phyloP scores from a whole-genome alignment of 2,113 vertebrate genomes.

The Desmodus rotundus region DNA sequence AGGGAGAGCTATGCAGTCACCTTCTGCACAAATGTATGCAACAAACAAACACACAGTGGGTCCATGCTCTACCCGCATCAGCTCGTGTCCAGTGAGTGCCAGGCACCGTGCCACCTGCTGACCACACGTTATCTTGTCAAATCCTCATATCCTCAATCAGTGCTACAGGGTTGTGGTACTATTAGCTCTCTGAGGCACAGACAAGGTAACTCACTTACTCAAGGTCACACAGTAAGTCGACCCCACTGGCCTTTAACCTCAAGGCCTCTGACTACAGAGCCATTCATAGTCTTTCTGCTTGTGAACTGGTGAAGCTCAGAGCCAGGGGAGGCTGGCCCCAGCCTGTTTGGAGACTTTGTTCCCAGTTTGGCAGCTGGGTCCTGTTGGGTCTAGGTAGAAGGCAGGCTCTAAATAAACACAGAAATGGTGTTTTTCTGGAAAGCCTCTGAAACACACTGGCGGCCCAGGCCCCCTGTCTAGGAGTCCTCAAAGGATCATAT shows the following conservation, averaged over 20 bases:
- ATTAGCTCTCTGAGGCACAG: not conserved
- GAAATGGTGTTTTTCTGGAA: not conserved
- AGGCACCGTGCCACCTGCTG: rapidly evolving
- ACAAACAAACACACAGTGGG: rapidly evolving
- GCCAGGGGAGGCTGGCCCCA: not conserved
- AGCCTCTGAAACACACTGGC: not conserved
- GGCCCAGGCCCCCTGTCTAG: not conserved
- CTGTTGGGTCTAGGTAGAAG: not conserved
- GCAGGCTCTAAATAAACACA: not conserved
- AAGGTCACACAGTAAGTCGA: not conserved
- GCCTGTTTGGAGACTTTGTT: not conserved
- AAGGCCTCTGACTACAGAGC: not conserved
- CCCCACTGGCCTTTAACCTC: not conserved
- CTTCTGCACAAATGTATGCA: not conserved
- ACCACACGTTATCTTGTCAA: not conserved
- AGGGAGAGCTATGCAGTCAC: not conserved
- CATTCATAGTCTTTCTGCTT: not conserved
- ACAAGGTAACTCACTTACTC: not conserved
- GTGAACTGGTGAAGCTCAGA: not conserved
- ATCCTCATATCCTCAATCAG: not conserved
- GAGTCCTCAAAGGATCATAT: not conserved
- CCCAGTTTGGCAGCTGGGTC: not conserved
- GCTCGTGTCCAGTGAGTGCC: not conserved
- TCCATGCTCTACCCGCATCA: rapidly evolving
- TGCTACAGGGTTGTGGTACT: not conserved